These are phyloP conservation scores for Sarcophaga caerulescens DNA, from an alignment of 2,888 invertebrate genomes.

Conservation along the genomic window DNA sequence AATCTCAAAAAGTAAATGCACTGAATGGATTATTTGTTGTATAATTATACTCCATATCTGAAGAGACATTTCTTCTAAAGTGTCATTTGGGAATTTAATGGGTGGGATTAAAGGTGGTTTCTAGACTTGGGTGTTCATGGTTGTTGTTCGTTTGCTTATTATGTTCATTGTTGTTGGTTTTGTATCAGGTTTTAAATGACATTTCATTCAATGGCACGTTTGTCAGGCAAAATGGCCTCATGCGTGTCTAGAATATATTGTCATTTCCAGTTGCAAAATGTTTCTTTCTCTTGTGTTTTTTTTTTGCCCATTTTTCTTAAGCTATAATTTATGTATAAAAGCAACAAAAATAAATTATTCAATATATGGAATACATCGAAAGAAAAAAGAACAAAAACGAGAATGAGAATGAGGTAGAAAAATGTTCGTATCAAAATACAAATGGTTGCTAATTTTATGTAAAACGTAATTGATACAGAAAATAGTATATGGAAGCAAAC, in stretches of 20 bases:
- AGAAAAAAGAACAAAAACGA: neutral
- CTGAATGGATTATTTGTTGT: neutral
- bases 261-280: slow-evolving; percentile 56
- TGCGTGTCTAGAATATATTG: slow-evolving; percentile 80
- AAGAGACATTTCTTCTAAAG: neutral
- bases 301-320: slow-evolving; percentile 29
- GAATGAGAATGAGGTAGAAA: neutral
- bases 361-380: neutral
- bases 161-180: slow-evolving; percentile 44
- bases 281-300: slow-evolving; percentile 31
- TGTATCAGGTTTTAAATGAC: slow-evolving; percentile 53
- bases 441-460: slow-evolving; percentile 20
- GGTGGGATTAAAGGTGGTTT: slow-evolving; percentile 59
- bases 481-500: slow-evolving; percentile 7
- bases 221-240: slow-evolving; percentile 78
- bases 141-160: slow-evolving; percentile 7
- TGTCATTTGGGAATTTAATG: slow-evolving; percentile 43
- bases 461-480: slow-evolving; percentile 17
- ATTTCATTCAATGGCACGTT: slow-evolving; percentile 79
- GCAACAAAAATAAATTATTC: neutral
- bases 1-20: too few relatives aligned
- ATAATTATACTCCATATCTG: neutral
- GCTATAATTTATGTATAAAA: slow-evolving; percentile 64
- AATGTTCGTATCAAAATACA: slow-evolving; percentile 7
- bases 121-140: slow-evolving; percentile 42